phyloP scores from a whole-genome alignment of 2,797 vertebrate genomes.

The Xenops minutus region DNA sequence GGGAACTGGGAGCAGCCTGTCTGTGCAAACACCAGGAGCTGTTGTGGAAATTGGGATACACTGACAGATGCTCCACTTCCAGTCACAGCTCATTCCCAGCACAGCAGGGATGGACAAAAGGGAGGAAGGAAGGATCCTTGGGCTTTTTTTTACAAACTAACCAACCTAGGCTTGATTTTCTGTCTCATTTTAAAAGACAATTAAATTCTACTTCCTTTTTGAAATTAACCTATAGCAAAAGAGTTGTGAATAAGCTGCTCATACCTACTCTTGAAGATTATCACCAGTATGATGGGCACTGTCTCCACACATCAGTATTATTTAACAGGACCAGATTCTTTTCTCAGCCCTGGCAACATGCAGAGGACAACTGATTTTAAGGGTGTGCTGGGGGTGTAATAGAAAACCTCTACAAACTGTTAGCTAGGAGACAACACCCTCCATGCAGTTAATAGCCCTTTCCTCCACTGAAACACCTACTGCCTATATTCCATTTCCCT shows the following conservation, averaged over 20 bases:
- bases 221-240: background rate
- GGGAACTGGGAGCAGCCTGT: background rate
- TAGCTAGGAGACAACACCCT: background rate
- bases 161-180: background rate
- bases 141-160: background rate
- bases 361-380: background rate
- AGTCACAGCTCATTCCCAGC: background rate
- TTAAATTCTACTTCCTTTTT: background rate
- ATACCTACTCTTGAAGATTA: background rate
- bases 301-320: background rate
- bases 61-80: background rate
- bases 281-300: background rate
- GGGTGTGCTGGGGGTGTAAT: background rate
- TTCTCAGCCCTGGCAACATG: background rate
- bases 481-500: background rate
- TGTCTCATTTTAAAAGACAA: background rate
- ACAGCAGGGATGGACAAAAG: background rate
- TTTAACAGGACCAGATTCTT: background rate
- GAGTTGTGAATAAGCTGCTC: background rate
- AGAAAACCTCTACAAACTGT: background rate
- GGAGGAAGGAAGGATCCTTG: background rate
- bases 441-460: background rate
- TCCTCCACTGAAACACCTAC: background rate
- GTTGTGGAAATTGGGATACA: background rate
- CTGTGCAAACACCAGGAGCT: background rate